These are phyloP conservation scores for Pandemis corylana DNA, from an alignment of 2,888 invertebrate species.

Conservation along the genomic window DNA sequence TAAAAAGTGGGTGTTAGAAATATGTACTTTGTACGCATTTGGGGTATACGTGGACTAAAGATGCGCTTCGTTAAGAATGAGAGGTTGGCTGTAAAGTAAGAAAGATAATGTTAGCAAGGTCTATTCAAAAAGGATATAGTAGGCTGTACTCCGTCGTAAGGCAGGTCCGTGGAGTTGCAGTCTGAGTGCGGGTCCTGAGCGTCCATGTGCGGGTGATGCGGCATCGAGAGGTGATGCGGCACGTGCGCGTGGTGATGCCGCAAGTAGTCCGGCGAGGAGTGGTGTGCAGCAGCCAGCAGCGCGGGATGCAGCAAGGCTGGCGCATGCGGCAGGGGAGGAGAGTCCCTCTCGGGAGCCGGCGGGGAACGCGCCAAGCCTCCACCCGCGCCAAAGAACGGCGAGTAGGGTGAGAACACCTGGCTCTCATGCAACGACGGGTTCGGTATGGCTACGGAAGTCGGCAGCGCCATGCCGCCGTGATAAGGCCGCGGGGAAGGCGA, in stretches of 20 bases:
- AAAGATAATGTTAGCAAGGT: slow-evolving; percentile 42
- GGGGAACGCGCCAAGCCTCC: slow-evolving; percentile 82
- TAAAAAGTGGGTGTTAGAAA: neutral
- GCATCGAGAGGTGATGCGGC: slow-evolving; percentile 92
- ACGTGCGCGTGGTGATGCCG: slow-evolving; percentile 89
- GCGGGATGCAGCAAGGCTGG: slow-evolving; percentile 94
- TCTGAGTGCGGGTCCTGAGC: slow-evolving; percentile 94
- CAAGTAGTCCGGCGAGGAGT: slow-evolving; percentile 92
- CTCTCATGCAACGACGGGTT: slow-evolving; percentile 98
- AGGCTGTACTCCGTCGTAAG: slow-evolving; percentile 96
- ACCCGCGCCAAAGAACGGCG: slow-evolving; percentile 92
- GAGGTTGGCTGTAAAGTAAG: slow-evolving; percentile 30
- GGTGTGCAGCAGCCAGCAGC: slow-evolving; percentile 92
- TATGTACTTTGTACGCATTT: neutral
- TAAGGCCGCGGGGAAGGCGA: slow-evolving; percentile 91
- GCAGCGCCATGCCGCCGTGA: slow-evolving; percentile 95
- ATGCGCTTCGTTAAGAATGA: neutral
- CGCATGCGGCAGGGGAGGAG: slow-evolving; percentile 93
- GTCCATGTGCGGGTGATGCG: slow-evolving; percentile 91
- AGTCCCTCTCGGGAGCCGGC: slow-evolving; percentile 90
- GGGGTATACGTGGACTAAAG: neutral
- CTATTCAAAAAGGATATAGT: slow-evolving; percentile 96
- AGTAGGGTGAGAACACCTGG: slow-evolving; percentile 96
- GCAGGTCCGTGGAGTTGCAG: slow-evolving; percentile 96
- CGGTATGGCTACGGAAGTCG: slow-evolving; percentile 98